Conservation (phyloP, 2,888 invertebrate species). For the Taenaris catops region DNA sequence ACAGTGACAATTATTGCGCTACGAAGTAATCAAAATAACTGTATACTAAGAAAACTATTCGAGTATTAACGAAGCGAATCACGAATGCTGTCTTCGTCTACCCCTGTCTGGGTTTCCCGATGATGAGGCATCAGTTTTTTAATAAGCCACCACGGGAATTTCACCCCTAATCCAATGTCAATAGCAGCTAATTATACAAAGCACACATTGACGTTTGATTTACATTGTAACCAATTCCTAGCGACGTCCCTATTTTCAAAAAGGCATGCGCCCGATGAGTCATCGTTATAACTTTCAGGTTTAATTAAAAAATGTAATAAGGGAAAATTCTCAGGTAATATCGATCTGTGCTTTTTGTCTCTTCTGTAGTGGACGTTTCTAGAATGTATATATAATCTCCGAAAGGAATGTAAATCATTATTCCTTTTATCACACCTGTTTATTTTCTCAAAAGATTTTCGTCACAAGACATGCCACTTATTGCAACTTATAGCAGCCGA, state of each 20-base stretch:
- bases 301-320: slow-evolving; percentile 20
- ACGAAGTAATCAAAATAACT: too few relatives aligned
- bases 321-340: slow-evolving; percentile 16
- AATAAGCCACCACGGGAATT: slow-evolving; percentile 24
- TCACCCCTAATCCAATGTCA: slow-evolving; percentile 9
- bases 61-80: slow-evolving; percentile 62
- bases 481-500: too few relatives aligned
- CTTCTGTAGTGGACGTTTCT: too few relatives aligned
- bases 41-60: too few relatives aligned
- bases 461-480: too few relatives aligned
- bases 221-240: slow-evolving; percentile 18
- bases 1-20: too few relatives aligned
- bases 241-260: slow-evolving; percentile 19
- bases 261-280: slow-evolving; percentile 20
- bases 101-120: slow-evolving; percentile 72
- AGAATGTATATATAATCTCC: too few relatives aligned
- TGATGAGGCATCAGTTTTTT: slow-evolving; percentile 68
- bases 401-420: too few relatives aligned
- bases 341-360: slow-evolving; percentile 13
- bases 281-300: slow-evolving; percentile 16
- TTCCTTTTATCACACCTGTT: too few relatives aligned
- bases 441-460: too few relatives aligned
- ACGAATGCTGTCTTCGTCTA: slow-evolving; percentile 67
- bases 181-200: slow-evolving; percentile 20
- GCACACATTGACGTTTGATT: slow-evolving; percentile 9